phyloP scores from a whole-genome alignment of 2,113 vertebrate species.

The Thalassoma bifasciatum region DNA sequence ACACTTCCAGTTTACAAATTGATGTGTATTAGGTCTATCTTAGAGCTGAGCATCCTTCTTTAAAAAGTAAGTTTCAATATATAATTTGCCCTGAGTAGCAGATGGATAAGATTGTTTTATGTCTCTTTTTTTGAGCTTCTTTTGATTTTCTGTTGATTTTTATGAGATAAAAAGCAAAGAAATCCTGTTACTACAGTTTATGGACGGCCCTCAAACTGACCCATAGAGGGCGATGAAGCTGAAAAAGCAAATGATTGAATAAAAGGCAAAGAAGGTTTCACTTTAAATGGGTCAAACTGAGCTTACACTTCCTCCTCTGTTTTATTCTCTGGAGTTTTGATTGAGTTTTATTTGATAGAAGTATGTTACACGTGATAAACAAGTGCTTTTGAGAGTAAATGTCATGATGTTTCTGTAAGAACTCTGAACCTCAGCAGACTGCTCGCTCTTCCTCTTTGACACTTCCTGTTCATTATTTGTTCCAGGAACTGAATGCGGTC shows the following conservation, averaged over 20 bases:
- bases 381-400: conserved; percentile 16
- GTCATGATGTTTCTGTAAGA: conserved; percentile 15
- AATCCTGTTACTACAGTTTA: neutral
- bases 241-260: conserved; percentile 7
- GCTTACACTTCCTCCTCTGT: neutral
- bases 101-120: neutral
- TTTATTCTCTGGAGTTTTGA: neutral
- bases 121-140: too few relatives aligned
- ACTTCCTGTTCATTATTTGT: conserved; percentile 82
- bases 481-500: conserved; percentile 76
- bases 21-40: too few relatives aligned
- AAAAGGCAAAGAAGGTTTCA: neutral
- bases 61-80: too few relatives aligned
- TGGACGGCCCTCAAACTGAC: conserved; percentile 19
- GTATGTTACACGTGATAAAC: conserved; percentile 6
- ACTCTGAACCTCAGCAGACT: conserved; percentile 49
- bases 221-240: conserved; percentile 57
- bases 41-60: too few relatives aligned
- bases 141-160: too few relatives aligned
- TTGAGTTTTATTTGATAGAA: conserved; percentile 8
- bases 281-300: neutral
- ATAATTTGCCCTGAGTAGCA: too few relatives aligned
- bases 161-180: neutral
- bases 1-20: too few relatives aligned
- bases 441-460: conserved; percentile 78